These are phyloP conservation scores for Grammomys dolichurus DNA, from an alignment of 2,113 vertebrate genomes.

Conservation along the genomic window DNA sequence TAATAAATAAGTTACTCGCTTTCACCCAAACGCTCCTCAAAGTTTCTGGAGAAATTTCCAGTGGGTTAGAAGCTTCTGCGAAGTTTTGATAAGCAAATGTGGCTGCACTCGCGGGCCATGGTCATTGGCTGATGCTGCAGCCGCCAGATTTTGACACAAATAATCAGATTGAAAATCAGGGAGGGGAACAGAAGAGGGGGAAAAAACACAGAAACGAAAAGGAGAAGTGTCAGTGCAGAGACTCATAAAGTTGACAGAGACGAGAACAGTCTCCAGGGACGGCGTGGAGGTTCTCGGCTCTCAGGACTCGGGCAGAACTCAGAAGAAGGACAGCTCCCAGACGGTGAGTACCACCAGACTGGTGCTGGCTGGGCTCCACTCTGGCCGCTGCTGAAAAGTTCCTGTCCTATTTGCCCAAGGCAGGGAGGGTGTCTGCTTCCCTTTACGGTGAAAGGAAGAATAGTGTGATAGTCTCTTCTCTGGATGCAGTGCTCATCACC, in stretches of 20 bases:
- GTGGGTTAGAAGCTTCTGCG: slow-evolving; percentile 79
- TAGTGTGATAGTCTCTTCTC: not conserved
- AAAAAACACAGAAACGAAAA: slow-evolving; percentile 79
- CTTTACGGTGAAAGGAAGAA: not conserved
- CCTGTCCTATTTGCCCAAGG: not conserved
- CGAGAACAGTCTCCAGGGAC: slow-evolving; percentile 85
- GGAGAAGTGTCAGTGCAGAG: slow-evolving; percentile 92
- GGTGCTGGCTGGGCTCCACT: not conserved
- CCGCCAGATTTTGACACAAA: slow-evolving; percentile 92
- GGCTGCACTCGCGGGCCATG: slow-evolving; percentile 63
- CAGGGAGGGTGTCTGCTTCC: not conserved
- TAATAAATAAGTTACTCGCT: slow-evolving; percentile 36
- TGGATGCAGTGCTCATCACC: not conserved
- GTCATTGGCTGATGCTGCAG: slow-evolving; percentile 86
- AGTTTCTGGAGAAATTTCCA: slow-evolving; percentile 59
- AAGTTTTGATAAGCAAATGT: slow-evolving; percentile 91
- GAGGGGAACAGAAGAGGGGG: slow-evolving; percentile 86
- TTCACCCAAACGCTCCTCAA: slow-evolving; percentile 54
- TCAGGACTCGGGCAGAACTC: slow-evolving; percentile 13
- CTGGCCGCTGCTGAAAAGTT: not conserved
- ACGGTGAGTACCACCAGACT: slow-evolving; percentile 83
- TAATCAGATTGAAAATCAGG: slow-evolving; percentile 93
- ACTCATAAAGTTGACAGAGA: slow-evolving; percentile 74
- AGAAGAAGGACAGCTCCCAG: slow-evolving; percentile 67
- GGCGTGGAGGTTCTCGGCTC: not conserved